These are phyloP conservation scores for Ichneumoninae sp. DNA, from an alignment of 2,888 invertebrate genomes.

Conservation along the genomic window DNA sequence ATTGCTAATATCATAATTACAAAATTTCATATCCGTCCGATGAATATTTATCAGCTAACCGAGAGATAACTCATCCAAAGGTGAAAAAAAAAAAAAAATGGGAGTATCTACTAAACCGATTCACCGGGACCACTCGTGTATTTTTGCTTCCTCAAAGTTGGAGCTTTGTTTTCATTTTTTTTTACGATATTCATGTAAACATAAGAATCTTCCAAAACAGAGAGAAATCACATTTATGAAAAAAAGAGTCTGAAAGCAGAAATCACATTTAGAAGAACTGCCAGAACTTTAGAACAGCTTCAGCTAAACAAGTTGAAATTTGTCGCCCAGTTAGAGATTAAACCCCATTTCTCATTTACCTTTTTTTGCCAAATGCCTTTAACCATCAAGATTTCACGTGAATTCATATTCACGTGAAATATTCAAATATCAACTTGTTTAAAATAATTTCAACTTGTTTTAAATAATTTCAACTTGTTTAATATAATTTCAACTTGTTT, in stretches of 20 bases:
- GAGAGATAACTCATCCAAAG: not conserved
- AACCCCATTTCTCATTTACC: not conserved
- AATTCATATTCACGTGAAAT: not conserved
- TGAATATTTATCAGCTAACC: conserved; percentile 26
- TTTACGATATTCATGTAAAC: not conserved
- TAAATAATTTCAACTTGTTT: too few species aligned
- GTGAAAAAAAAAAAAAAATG: not conserved
- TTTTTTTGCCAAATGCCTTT: not conserved
- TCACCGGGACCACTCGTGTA: not conserved
- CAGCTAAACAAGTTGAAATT: too few species aligned
- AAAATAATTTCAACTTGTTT: too few species aligned
- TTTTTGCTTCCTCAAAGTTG: not conserved
- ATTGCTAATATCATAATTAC: conserved; percentile 35
- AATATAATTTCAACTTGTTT: too few species aligned
- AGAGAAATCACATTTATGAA: not conserved
- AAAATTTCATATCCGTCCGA: conserved; percentile 14
- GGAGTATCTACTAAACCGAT: not conserved
- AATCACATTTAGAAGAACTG: too few species aligned
- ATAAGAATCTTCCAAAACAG: not conserved
- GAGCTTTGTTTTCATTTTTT: not conserved
- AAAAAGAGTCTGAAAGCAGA: too few species aligned
- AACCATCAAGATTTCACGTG: not conserved
- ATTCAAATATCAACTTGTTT: too few species aligned
- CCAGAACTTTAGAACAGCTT: too few species aligned
- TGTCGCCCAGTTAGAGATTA: not conserved